Evolutionary conservation across 2,888 invertebrate species (phyloP).

Genomic region (Cecidostiba fungosa): DNA sequence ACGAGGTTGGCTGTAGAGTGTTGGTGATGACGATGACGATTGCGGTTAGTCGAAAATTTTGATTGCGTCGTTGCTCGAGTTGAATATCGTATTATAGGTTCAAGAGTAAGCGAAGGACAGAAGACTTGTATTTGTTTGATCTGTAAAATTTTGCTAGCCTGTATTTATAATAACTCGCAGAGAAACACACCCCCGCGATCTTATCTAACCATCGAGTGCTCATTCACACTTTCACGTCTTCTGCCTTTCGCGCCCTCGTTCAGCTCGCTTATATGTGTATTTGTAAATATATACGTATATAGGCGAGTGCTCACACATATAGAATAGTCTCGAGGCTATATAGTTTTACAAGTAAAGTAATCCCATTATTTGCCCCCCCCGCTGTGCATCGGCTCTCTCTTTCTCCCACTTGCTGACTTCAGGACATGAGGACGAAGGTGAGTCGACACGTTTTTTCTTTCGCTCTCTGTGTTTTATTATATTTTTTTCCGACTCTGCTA

Average conservation of each 20-base stretch:
- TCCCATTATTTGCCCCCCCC: conserved; percentile 71
- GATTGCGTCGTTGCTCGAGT: not conserved
- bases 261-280: not conserved
- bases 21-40: not conserved
- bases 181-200: not conserved
- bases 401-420: conserved; percentile 56
- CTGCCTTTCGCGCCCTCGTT: conserved; percentile 18
- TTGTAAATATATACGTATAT: conserved; percentile 15
- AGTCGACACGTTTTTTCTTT: conserved; percentile 70
- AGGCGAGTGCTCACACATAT: not conserved
- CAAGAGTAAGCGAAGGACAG: not conserved
- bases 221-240: conserved; percentile 30
- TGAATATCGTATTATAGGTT: not conserved
- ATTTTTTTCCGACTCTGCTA: not conserved
- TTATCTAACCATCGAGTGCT: not conserved
- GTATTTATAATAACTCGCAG: too few species aligned
- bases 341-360: conserved; percentile 67
- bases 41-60: not conserved
- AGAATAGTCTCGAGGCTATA: conserved; percentile 50
- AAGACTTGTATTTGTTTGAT: not conserved
- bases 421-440: conserved; percentile 82
- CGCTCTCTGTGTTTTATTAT: not conserved
- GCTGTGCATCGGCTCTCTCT: conserved; percentile 58
- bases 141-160: too few species aligned
- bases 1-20: not conserved